Conservation (phyloP, 2,113 vertebrate genomes). For the Gavia stellata region DNA sequence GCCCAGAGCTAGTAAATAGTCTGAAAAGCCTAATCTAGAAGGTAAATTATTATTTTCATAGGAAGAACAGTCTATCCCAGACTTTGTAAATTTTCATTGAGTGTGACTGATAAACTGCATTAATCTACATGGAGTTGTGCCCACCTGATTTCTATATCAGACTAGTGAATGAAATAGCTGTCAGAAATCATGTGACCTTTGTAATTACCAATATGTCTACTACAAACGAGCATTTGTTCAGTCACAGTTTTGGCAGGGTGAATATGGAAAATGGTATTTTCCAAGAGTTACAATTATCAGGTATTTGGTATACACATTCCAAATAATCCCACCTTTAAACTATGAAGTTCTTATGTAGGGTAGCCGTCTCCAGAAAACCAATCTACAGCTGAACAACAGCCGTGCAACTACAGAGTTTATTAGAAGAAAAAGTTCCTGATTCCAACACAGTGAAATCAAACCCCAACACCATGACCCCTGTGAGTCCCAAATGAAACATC, state of each 20-base stretch:
- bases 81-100: not conserved
- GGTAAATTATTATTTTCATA: not conserved
- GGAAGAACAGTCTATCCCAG: not conserved
- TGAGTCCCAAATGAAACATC: not conserved
- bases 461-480: not conserved
- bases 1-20: not conserved
- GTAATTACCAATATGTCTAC: not conserved
- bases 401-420: not conserved
- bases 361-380: not conserved
- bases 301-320: not conserved
- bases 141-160: not conserved
- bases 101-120: not conserved
- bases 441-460: not conserved
- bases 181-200: not conserved
- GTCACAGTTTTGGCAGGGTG: not conserved
- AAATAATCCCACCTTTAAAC: not conserved
- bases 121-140: not conserved
- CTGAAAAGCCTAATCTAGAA: not conserved
- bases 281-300: not conserved
- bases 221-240: not conserved
- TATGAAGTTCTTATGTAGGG: not conserved
- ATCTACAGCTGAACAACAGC: not conserved
- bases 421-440: not conserved
- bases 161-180: not conserved
- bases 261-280: not conserved